Percentiles rank a stretch among this genome's conserved stretches.
These are phyloP conservation scores for Varanus salvator DNA, from an alignment of 2,113 vertebrate species.

Conservation along the genomic window DNA sequence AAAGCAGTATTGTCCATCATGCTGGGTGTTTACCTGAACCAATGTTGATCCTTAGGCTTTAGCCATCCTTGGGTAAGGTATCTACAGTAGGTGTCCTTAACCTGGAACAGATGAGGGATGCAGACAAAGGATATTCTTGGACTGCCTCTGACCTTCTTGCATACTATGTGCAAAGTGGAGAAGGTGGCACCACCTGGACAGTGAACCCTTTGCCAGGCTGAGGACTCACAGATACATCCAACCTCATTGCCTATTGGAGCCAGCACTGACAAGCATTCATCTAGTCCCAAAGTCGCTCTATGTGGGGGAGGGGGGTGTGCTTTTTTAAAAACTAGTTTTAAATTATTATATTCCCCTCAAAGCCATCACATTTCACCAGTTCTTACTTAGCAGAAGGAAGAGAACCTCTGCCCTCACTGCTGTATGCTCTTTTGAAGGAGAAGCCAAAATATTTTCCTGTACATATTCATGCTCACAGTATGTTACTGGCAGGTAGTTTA, in stretches of 20 bases:
- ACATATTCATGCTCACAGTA: neutral
- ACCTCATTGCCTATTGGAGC: neutral
- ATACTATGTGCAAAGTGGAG: neutral
- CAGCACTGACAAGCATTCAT: rapidly evolving
- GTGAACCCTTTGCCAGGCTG: neutral
- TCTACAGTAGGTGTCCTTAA: neutral
- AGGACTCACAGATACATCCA: neutral
- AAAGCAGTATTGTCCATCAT: neutral
- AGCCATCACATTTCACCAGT: neutral
- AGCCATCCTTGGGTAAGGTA: neutral
- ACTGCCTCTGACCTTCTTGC: neutral
- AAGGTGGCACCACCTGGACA: neutral
- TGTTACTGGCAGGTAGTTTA: neutral
- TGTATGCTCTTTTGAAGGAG: rapidly evolving
- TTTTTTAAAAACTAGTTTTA: no score
- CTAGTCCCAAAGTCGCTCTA: neutral
- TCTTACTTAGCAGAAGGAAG: neutral
- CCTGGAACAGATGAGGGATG: neutral
- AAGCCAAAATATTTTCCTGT: neutral
- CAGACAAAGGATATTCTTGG: neutral
- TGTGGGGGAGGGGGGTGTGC: neutral
- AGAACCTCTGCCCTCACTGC: neutral
- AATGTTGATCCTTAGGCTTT: neutral
- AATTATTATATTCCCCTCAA: neutral
- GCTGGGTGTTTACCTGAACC: neutral